Percentiles rank a stretch among this genome's conserved stretches.
These are phyloP conservation scores for Cephus spinipes DNA, from an alignment of 2,888 invertebrate genomes.

Conservation along the genomic window DNA sequence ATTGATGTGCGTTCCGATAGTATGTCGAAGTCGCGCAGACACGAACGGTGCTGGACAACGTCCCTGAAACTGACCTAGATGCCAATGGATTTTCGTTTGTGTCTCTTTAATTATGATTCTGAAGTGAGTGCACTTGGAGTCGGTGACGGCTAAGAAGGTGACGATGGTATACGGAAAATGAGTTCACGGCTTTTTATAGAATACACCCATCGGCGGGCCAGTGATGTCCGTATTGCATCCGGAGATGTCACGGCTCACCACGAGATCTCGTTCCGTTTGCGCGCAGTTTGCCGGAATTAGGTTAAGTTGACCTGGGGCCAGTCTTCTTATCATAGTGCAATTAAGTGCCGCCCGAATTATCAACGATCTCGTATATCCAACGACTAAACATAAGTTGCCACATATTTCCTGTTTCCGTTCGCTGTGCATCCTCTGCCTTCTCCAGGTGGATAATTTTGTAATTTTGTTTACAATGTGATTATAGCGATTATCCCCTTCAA, in stretches of 20 bases:
- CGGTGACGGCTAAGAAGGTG: conserved; percentile 36
- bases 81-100: conserved; percentile 38
- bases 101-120: conserved; percentile 32
- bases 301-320: conserved; percentile 45
- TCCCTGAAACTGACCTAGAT: conserved; percentile 47
- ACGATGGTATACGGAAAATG: conserved; percentile 33
- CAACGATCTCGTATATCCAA: neutral
- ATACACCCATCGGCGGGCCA: conserved; percentile 5
- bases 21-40: conserved; percentile 23
- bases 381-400: neutral
- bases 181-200: conserved; percentile 32
- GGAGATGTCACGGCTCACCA: conserved; percentile 21
- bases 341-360: neutral
- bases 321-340: neutral
- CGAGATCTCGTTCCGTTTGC: conserved; percentile 22
- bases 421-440: neutral
- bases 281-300: conserved; percentile 36
- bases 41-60: conserved; percentile 16
- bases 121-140: conserved; percentile 38
- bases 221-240: neutral
- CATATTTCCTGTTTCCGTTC: neutral
- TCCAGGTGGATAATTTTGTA: neutral
- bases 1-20: conserved; percentile 13
- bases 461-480: neutral
- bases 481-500: neutral